Evolutionary conservation across 2,113 vertebrate species (phyloP), one percentile per base, ranked within the genome.

Genomic region (Antechinus stuartii): DNA sequence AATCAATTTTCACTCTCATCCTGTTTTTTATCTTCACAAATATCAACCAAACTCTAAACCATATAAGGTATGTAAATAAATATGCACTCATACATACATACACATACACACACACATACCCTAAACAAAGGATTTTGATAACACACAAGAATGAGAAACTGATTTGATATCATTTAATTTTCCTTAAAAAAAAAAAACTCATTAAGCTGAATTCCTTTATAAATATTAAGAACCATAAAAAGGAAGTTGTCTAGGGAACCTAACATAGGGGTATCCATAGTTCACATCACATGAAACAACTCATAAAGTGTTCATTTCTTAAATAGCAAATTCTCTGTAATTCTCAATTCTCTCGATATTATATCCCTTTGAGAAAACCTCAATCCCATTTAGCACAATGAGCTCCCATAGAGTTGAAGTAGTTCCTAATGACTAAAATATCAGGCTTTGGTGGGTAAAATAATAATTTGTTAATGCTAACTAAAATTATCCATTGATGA

Each of bases 281-380:
- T 49, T 90, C 19, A 24, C 25, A 96, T 14, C 30, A 26, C 10
- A 90, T 24, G n/a, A 55, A 91, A 12, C 90, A 93, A 91, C 84
- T 26, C 42, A 84, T 55, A 90, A 92, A 84, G 49, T 90, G 94
- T 89, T 55, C 52, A 49, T 50, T 22, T 90, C 25, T 90, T 90
- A 54, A 91, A 8, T 46, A 76, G 49, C 12, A 91, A 95, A 89
- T 84, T 54, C n/a, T 94, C 30, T 56, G 23, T 11, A 90, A 91
- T 56, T 11, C 49, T 90, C 11, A 90, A 2, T 90, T 90, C 49
- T 91, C 93, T 47, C 91, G 76, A 47, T 76, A 91, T 92, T 50
- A 54, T 27, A 94, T 96, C 95, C 68, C 47, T 91, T 76, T 92
- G 54, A 35, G 46, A 92, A n/a, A 92, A 30, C n/a, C 76, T 54